Percentiles rank a stretch among this genome's conserved stretches.
Conservation (phyloP, 2,888 invertebrate species). For the Steinernema scapterisci region DNA sequence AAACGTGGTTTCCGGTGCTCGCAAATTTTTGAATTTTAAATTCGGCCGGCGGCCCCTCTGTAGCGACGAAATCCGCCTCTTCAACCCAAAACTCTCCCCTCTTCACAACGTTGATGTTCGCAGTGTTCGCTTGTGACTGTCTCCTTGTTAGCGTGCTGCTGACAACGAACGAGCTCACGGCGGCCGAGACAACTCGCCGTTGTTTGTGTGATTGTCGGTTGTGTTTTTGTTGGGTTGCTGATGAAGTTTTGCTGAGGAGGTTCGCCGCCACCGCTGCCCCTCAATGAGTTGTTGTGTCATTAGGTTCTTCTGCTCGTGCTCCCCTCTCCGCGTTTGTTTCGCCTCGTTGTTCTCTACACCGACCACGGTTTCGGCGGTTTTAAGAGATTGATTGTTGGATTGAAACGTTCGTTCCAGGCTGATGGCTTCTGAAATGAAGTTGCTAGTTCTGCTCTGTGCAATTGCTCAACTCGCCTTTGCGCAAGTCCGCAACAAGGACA, state of each 20-base stretch:
- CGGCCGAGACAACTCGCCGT: background rate
- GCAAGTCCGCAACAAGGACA: slow-evolving; percentile 41
- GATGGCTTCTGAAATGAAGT: slow-evolving; percentile 16
- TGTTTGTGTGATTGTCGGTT: slow-evolving; percentile 9
- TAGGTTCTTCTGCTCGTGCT: background rate
- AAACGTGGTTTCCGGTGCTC: too few species aligned
- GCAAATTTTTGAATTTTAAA: slow-evolving; percentile 1
- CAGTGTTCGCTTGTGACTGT: background rate
- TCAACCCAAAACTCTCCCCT: too few species aligned
- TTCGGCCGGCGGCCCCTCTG: background rate
- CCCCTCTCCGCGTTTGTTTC: background rate
- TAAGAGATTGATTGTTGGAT: background rate
- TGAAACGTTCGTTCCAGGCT: background rate
- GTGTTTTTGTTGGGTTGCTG: background rate
- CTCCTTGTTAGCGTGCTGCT: background rate
- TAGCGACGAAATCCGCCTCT: background rate
- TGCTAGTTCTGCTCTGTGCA: background rate
- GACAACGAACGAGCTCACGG: too few species aligned
- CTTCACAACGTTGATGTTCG: background rate
- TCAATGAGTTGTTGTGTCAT: slow-evolving; percentile 5
- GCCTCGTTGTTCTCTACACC: background rate
- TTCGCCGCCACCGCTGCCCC: background rate
- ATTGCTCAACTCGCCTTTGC: slow-evolving; percentile 15
- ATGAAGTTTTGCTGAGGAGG: slow-evolving; percentile 10
- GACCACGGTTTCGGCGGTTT: background rate